These are phyloP conservation scores for Mamestra configurata DNA, from an alignment of 1,140 invertebrate genomes.

Conservation along the genomic window DNA sequence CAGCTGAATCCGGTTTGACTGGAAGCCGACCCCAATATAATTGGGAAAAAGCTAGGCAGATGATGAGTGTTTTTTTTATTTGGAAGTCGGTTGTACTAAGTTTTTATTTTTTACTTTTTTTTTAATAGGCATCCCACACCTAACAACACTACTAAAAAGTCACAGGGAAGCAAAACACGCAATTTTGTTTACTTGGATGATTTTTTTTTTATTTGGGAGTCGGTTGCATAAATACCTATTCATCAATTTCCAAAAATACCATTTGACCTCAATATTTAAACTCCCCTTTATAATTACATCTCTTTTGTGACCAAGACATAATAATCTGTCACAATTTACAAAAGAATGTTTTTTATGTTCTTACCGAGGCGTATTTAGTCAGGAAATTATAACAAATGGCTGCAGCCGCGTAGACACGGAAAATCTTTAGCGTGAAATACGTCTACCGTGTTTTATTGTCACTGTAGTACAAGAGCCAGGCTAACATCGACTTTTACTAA, in stretches of 20 bases:
- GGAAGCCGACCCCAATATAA: too few species aligned
- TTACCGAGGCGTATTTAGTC: conserved; percentile 57
- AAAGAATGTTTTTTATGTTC: conserved; percentile 61
- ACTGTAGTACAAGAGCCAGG: background rate
- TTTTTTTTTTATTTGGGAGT: too few species aligned
- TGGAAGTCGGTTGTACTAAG: too few species aligned
- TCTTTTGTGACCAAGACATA: conserved; percentile 51
- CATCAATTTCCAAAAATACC: background rate
- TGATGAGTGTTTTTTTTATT: too few species aligned
- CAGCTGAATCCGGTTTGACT: too few species aligned
- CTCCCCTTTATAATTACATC: conserved; percentile 10
- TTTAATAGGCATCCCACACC: too few species aligned
- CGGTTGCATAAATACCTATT: background rate
- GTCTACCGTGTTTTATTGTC: conserved; percentile 53
- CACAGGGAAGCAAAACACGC: too few species aligned
- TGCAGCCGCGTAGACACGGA: conserved; percentile 52
- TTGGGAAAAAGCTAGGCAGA: too few species aligned
- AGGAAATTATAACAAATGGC: conserved; percentile 71
- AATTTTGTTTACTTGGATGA: too few species aligned
- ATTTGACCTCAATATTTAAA: background rate
- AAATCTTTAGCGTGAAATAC: conserved; percentile 55
- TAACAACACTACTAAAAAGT: too few species aligned
- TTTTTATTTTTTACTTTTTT: too few species aligned
- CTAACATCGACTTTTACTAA: background rate
- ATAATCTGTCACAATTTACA: conserved; percentile 75